Conservation (phyloP, 2,113 vertebrate genomes). For the Suricata suricatta region DNA sequence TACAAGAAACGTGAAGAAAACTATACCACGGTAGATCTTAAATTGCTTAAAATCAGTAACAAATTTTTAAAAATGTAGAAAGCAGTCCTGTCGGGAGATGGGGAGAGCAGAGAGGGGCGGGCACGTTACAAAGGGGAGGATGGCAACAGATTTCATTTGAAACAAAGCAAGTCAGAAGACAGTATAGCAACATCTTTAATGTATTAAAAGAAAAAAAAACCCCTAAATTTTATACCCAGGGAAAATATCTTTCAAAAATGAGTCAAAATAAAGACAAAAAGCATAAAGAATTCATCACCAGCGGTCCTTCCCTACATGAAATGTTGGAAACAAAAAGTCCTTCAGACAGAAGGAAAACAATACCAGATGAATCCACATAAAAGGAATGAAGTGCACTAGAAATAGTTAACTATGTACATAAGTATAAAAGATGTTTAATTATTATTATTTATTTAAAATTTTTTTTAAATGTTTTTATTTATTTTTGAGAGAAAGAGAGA, state of each 20-base stretch:
- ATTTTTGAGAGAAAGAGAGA: too few relatives aligned
- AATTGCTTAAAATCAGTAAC: background rate
- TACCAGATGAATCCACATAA: background rate
- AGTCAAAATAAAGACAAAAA: background rate
- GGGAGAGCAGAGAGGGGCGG: background rate
- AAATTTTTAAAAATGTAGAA: background rate
- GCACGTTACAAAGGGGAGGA: background rate
- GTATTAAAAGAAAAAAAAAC: background rate
- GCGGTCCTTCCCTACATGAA: background rate
- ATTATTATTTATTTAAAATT: background rate
- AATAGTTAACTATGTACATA: background rate
- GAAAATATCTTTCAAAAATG: background rate
- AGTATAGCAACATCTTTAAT: background rate
- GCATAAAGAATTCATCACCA: background rate
- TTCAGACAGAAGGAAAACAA: background rate
- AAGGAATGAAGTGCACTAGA: background rate
- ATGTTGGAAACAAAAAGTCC: background rate
- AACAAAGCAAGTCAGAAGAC: background rate
- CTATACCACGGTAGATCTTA: background rate
- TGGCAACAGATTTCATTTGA: background rate
- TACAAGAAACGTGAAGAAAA: background rate
- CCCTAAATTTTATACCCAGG: background rate
- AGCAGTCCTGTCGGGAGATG: background rate
- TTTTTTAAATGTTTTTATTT: too few relatives aligned
- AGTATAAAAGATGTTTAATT: background rate